Evolutionary conservation across 2,888 invertebrate genomes (phyloP).

Genomic region (Lomographa bimaculata): DNA sequence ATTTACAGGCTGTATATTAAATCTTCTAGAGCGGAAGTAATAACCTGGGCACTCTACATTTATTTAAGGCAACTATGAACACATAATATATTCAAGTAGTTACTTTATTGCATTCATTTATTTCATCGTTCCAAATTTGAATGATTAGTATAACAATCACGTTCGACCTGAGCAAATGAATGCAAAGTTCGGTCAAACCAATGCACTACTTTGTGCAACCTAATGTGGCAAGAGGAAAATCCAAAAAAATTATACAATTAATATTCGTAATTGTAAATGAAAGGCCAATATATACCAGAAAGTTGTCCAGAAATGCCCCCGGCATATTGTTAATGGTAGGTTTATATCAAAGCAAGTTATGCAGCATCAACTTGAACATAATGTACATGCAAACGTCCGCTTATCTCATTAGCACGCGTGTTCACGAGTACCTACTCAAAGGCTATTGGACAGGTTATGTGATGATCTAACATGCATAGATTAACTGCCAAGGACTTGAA

Average conservation of each 20-base stretch:
- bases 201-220: conserved; percentile 26
- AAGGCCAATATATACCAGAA: no score
- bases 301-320: no score
- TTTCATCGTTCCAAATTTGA: conserved; percentile 30
- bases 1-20: no score
- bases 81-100: conserved; percentile 10
- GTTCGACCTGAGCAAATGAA: conserved; percentile 26
- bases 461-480: conserved; percentile 75
- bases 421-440: conserved; percentile 46
- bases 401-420: conserved; percentile 36
- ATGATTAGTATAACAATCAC: conserved; percentile 34
- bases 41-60: no score
- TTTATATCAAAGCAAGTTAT: no score
- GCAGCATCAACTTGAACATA: conserved; percentile 21
- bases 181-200: conserved; percentile 22
- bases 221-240: conserved; percentile 25
- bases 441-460: conserved; percentile 58
- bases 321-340: no score
- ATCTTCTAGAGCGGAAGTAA: no score
- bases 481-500: conserved; percentile 57
- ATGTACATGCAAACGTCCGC: conserved; percentile 29
- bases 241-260: conserved; percentile 1
- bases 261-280: no score
- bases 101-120: conserved; percentile 9
- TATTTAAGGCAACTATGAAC: conserved; percentile 7